Conservation (phyloP, 2,113 vertebrate genomes). For the Brachionichthys hirsutus region DNA sequence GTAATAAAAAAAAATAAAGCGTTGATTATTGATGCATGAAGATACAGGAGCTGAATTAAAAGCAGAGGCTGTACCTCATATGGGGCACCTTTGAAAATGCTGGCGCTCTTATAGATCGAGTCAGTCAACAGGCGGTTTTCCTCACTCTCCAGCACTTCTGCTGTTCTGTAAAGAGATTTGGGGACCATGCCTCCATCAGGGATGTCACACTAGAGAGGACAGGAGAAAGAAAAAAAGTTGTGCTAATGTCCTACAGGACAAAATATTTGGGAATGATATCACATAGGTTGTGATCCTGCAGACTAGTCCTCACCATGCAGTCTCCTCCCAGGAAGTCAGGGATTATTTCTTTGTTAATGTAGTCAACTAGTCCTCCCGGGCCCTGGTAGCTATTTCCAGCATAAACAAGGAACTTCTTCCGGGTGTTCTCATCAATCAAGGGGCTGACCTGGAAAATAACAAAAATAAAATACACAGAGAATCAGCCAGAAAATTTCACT, state of each 20-base stretch:
- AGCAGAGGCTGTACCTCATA: conserved; percentile 83
- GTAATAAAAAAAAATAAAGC: not conserved
- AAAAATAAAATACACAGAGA: no score
- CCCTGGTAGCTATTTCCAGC: conserved; percentile 96
- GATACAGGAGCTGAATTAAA: not conserved
- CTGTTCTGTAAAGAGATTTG: conserved; percentile 91
- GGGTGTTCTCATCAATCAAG: conserved; percentile 96
- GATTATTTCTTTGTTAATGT: conserved; percentile 90
- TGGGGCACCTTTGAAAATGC: conserved; percentile 91
- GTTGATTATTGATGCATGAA: not conserved
- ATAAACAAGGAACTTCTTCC: conserved; percentile 96
- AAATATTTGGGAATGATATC: no score
- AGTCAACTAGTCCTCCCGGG: conserved; percentile 89
- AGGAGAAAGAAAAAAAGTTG: not conserved
- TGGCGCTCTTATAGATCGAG: conserved; percentile 94
- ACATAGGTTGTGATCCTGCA: no score
- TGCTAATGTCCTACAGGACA: no score
- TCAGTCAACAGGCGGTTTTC: conserved; percentile 91
- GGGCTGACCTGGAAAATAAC: conserved; percentile 90
- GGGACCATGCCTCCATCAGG: conserved; percentile 93
- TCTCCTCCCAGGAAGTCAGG: conserved; percentile 94
- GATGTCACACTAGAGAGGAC: conserved; percentile 84
- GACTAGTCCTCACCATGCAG: conserved; percentile 79
- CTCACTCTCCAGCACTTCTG: conserved; percentile 91
- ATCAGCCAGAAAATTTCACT: no score